Percentiles rank a stretch among this genome's conserved stretches.
These are phyloP conservation scores for Limnephilus auricula DNA, from an alignment of 2,888 invertebrate species.

Conservation along the genomic window DNA sequence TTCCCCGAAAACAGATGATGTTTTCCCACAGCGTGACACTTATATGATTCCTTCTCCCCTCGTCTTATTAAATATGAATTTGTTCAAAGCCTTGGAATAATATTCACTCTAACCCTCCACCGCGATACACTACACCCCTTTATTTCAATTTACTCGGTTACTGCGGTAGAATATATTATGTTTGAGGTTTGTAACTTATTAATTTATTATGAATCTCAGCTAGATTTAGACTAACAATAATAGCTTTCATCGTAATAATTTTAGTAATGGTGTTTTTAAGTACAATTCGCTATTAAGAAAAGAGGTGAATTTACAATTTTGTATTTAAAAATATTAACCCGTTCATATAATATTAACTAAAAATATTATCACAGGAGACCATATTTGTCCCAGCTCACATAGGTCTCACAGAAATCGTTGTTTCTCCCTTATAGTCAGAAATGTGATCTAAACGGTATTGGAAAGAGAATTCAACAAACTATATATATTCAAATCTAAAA, in stretches of 20 bases:
- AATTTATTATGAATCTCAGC: not conserved
- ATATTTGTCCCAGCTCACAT: no score
- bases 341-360: no score
- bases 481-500: no score
- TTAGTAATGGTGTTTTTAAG: not conserved
- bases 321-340: no score
- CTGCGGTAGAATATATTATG: not conserved
- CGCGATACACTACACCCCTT: not conserved
- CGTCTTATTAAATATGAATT: not conserved
- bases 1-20: not conserved
- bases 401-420: no score
- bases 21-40: not conserved
- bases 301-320: no score
- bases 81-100: conserved; percentile 6
- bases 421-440: no score
- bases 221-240: not conserved
- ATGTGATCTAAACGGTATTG: no score
- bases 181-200: not conserved
- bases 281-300: not conserved
- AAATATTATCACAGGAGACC: no score
- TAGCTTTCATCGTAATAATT: not conserved
- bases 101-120: not conserved
- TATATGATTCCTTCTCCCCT: not conserved
- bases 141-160: not conserved
- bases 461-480: no score